A percentile compares a stretch with the other conserved stretches of the same genome.
Conservation (phyloP, 2,797 vertebrate genomes). For the Valencia hispanica region DNA sequence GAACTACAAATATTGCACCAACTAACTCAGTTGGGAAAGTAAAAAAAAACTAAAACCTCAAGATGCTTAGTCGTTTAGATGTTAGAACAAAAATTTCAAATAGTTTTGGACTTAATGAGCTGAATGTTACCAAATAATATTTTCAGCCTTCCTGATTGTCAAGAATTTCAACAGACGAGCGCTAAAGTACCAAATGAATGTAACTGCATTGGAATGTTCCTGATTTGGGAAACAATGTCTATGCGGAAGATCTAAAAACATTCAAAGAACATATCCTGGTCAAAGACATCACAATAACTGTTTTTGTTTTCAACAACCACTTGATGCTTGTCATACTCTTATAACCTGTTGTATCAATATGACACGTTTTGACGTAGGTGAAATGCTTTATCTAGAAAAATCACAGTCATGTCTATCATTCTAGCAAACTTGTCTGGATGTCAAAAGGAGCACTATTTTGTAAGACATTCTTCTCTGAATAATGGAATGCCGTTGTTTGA, state of each 20-base stretch:
- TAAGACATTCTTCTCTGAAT: not conserved
- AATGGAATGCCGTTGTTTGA: not conserved
- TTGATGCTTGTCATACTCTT: not conserved
- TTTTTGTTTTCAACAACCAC: not conserved
- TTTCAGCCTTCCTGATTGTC: not conserved
- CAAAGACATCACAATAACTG: not conserved
- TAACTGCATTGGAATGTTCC: not conserved
- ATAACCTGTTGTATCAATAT: slow-evolving; percentile 4
- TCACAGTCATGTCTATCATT: not conserved
- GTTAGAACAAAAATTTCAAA: too few species aligned
- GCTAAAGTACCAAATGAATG: not conserved
- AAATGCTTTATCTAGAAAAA: not conserved
- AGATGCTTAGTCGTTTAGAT: too few species aligned
- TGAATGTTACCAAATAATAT: not conserved
- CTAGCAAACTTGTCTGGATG: not conserved
- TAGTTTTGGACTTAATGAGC: too few species aligned
- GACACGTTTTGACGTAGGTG: not conserved
- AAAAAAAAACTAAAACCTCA: too few species aligned
- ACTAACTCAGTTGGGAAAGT: too few species aligned
- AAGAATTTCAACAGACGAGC: not conserved
- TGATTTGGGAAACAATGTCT: not conserved
- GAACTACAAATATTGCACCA: too few species aligned
- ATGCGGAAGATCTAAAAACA: not conserved
- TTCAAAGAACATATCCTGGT: not conserved
- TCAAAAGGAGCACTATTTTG: not conserved